A percentile compares a stretch with the other conserved stretches of the same genome.
Evolutionary conservation across 2,113 vertebrate genomes (phyloP).

Genomic region (Ovis canadensis): DNA sequence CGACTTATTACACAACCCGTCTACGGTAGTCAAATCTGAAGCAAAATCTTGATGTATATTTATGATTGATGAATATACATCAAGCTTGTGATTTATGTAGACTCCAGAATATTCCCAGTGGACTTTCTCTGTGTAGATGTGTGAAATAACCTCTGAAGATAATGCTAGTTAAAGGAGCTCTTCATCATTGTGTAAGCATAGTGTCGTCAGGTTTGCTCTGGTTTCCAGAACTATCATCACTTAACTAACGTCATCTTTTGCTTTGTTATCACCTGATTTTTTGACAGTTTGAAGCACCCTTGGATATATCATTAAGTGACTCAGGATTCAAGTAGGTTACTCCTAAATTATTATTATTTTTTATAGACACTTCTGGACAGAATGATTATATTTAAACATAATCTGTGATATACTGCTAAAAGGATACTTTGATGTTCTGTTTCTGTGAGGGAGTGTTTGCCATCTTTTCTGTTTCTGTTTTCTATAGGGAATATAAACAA

Average conservation of each 20-base stretch:
- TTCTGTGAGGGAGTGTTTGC: neutral
- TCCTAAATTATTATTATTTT: neutral
- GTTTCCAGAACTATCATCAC: neutral
- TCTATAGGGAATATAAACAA: neutral
- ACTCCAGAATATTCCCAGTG: neutral
- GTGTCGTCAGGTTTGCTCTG: neutral
- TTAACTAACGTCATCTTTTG: conserved; percentile 9
- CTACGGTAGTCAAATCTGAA: neutral
- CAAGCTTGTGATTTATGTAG: neutral
- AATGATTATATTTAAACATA: conserved; percentile 17
- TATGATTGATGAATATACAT: neutral
- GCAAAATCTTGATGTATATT: neutral
- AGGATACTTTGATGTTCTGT: neutral
- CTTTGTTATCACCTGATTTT: conserved; percentile 28
- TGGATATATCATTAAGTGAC: conserved; percentile 79
- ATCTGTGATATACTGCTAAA: neutral
- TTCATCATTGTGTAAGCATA: neutral
- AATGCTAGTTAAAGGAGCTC: neutral
- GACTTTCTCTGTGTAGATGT: neutral
- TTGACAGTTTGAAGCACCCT: conserved; percentile 81
- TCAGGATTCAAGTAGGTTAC: conserved; percentile 78
- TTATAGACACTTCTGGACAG: neutral
- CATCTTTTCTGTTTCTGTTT: neutral
- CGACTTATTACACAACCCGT: neutral
- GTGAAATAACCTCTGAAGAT: neutral